phyloP scores from a whole-genome alignment of 2,113 vertebrate species.

The Pantherophis guttatus region DNA sequence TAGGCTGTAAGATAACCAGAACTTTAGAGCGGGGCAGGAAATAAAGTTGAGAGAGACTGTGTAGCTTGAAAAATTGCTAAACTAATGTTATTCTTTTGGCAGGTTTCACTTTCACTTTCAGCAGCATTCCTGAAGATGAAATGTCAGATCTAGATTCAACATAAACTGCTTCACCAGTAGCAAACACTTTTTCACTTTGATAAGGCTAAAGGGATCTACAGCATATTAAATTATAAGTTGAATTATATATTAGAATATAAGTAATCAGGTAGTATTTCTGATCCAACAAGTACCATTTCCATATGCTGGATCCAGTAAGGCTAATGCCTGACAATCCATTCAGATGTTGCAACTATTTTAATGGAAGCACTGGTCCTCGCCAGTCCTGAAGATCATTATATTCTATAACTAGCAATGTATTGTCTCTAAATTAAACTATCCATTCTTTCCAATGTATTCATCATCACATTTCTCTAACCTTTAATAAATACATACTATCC shows the following conservation, averaged over 20 bases:
- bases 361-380: background rate
- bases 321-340: slow-evolving; percentile 69
- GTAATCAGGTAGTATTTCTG: slow-evolving; percentile 67
- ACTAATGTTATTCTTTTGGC: background rate
- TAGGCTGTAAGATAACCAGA: background rate
- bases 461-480: background rate
- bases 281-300: slow-evolving; percentile 62
- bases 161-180: slow-evolving; percentile 33
- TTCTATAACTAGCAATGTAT: background rate
- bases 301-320: slow-evolving; percentile 65
- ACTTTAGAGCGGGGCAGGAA: background rate
- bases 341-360: slow-evolving; percentile 74
- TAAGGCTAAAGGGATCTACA: slow-evolving; percentile 69
- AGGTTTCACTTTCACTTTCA: background rate
- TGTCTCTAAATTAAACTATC: background rate
- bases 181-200: slow-evolving; percentile 60
- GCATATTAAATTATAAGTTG: slow-evolving; percentile 46
- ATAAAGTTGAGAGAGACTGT: background rate
- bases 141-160: slow-evolving; percentile 49
- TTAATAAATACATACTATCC: background rate
- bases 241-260: background rate
- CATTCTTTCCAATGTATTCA: background rate
- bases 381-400: background rate
- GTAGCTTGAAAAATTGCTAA: background rate
- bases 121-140: background rate